Conservation (phyloP, 1,140 invertebrate genomes). For the Drosophila pachea region DNA sequence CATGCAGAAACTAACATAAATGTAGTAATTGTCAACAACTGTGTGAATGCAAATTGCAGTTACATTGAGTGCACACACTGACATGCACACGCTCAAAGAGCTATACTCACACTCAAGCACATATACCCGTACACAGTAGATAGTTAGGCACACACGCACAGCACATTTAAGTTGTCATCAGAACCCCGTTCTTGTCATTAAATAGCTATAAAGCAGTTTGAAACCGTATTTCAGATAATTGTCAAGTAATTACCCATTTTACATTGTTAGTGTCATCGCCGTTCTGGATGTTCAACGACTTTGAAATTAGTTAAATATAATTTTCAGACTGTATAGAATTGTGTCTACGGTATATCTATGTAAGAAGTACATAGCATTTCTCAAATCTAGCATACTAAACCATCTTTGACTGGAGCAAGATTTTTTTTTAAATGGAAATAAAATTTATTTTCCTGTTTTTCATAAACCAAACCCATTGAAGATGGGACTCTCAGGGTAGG, state of each 20-base stretch:
- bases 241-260: conserved; percentile 61
- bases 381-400: no score
- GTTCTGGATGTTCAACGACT: conserved; percentile 16
- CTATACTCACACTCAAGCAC: background rate
- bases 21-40: conserved; percentile 3
- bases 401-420: no score
- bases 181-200: conserved; percentile 59
- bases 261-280: conserved; percentile 50
- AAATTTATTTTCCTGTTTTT: no score
- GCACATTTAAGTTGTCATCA: conserved; percentile 68
- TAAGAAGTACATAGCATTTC: no score
- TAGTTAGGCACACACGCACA: conserved; percentile 3
- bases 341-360: no score
- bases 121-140: background rate
- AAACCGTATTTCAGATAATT: conserved; percentile 71
- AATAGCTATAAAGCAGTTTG: conserved; percentile 56
- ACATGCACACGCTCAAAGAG: background rate
- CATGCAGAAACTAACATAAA: background rate
- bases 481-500: no score
- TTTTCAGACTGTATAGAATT: no score
- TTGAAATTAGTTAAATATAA: conserved; percentile 13
- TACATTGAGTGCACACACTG: conserved; percentile 23
- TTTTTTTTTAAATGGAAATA: no score
- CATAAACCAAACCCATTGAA: no score
- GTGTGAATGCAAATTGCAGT: conserved; percentile 41